Percentiles rank a stretch among this genome's conserved stretches.
Evolutionary conservation across 2,888 invertebrate species (phyloP).

Genomic region (Endotricha flammealis): DNA sequence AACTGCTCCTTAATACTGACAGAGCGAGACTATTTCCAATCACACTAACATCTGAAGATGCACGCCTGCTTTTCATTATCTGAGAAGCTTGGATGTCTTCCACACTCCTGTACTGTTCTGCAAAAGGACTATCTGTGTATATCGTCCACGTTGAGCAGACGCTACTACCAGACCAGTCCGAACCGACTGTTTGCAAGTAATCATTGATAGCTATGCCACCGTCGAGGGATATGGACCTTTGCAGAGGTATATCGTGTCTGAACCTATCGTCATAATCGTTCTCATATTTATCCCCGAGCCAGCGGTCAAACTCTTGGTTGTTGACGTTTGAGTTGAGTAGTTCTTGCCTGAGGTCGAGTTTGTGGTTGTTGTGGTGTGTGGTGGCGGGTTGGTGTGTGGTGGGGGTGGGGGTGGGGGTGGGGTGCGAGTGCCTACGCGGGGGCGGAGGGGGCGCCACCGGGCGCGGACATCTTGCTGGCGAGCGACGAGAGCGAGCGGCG

Average conservation of each 20-base stretch:
- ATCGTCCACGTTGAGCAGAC: slow-evolving; percentile 52
- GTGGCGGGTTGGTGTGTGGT: slow-evolving; percentile 18
- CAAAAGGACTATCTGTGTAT: slow-evolving; percentile 35
- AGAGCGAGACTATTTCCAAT: slow-evolving; percentile 40
- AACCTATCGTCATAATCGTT: slow-evolving; percentile 40
- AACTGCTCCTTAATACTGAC: slow-evolving; percentile 50
- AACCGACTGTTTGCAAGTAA: slow-evolving; percentile 49
- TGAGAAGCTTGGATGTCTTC: slow-evolving; percentile 69
- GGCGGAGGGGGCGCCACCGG: slow-evolving; percentile 56
- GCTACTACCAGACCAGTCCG: slow-evolving; percentile 44
- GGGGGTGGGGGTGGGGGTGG: slow-evolving; percentile 23
- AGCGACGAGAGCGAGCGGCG: slow-evolving; percentile 88
- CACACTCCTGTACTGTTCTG: slow-evolving; percentile 51
- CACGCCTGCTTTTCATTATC: slow-evolving; percentile 58
- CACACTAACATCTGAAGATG: slow-evolving; percentile 48
- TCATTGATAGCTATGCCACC: slow-evolving; percentile 57
- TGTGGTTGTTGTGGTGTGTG: slow-evolving; percentile 22
- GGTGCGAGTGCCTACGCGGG: slow-evolving; percentile 63
- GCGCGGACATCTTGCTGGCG: slow-evolving; percentile 84
- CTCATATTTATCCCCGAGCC: slow-evolving; percentile 56
- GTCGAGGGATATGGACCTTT: slow-evolving; percentile 60
- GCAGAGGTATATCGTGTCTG: slow-evolving; percentile 51
- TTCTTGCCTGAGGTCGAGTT: slow-evolving; percentile 58
- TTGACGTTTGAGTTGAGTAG: slow-evolving; percentile 49
- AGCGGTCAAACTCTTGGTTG: slow-evolving; percentile 47